A percentile compares a stretch with the other conserved stretches of the same genome.
Evolutionary conservation across 2,113 vertebrate genomes (phyloP).

Genomic region (Orthonyx spaldingii): DNA sequence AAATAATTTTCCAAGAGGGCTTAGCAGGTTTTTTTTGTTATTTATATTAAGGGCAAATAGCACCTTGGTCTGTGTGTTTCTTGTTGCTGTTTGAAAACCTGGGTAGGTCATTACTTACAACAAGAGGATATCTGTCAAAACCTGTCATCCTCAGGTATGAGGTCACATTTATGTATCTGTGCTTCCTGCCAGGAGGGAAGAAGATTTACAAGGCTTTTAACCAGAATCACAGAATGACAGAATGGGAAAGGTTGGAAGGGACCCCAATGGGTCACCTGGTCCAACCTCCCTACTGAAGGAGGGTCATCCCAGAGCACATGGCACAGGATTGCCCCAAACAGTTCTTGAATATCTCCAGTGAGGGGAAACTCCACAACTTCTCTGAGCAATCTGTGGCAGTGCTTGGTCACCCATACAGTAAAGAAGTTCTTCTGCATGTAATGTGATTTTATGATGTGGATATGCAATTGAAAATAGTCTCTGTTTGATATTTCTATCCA

Average conservation of each 20-base stretch:
- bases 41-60: background rate
- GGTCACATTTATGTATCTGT: background rate
- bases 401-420: background rate
- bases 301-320: background rate
- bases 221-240: background rate
- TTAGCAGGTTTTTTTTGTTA: background rate
- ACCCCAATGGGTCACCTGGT: background rate
- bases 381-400: background rate
- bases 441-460: background rate
- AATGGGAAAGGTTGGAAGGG: background rate
- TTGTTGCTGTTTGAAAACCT: background rate
- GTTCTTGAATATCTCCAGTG: background rate
- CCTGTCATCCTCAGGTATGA: background rate
- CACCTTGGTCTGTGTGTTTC: background rate
- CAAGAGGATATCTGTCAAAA: background rate
- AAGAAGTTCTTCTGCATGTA: background rate
- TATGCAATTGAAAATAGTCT: background rate
- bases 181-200: background rate
- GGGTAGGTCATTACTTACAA: background rate
- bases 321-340: background rate
- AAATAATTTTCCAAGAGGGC: background rate
- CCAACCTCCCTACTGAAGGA: background rate
- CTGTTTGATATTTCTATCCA: background rate
- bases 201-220: background rate
- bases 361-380: background rate